These are phyloP conservation scores for Scartelaos histophorus DNA, from an alignment of 2,113 vertebrate genomes.

Conservation along the genomic window DNA sequence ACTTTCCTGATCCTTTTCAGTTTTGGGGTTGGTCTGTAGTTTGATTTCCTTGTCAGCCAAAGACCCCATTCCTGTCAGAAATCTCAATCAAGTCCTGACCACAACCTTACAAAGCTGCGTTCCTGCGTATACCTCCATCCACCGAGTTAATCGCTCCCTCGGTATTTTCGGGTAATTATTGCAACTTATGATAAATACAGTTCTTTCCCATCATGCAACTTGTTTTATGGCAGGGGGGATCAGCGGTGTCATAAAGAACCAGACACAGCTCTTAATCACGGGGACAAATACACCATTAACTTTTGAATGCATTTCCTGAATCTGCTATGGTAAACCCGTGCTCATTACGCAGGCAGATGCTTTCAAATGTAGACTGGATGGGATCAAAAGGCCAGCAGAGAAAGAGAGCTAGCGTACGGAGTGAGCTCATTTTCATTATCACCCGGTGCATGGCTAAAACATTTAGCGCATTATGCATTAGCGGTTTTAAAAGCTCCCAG, in stretches of 20 bases:
- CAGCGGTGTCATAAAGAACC: constrained; percentile 67
- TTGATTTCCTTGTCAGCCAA: not conserved
- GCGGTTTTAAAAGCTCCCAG: constrained; percentile 69
- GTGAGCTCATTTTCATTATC: constrained; percentile 72
- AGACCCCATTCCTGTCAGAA: not conserved
- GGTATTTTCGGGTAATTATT: constrained; percentile 62
- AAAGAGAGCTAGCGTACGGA: constrained; percentile 43
- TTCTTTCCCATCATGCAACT: constrained; percentile 32
- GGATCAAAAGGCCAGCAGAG: constrained; percentile 69
- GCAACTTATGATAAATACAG: constrained; percentile 58
- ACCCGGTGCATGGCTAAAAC: constrained; percentile 60
- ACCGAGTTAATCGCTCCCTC: constrained; percentile 59
- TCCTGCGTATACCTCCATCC: constrained; percentile 29
- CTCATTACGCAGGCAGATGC: constrained; percentile 77
- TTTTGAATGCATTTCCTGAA: constrained; percentile 71
- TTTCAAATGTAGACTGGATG: constrained; percentile 69
- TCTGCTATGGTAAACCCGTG: constrained; percentile 72
- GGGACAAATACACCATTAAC: constrained; percentile 78
- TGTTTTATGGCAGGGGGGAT: constrained; percentile 61
- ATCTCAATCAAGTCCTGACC: not conserved
- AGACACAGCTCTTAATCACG: constrained; percentile 71
- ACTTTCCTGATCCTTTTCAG: no score
- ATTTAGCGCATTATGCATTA: constrained; percentile 69
- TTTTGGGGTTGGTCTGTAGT: not conserved
- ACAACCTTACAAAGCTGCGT: not conserved